These are phyloP conservation scores for Adelphocoris suturalis DNA, from an alignment of 2,888 invertebrate species.

Conservation along the genomic window DNA sequence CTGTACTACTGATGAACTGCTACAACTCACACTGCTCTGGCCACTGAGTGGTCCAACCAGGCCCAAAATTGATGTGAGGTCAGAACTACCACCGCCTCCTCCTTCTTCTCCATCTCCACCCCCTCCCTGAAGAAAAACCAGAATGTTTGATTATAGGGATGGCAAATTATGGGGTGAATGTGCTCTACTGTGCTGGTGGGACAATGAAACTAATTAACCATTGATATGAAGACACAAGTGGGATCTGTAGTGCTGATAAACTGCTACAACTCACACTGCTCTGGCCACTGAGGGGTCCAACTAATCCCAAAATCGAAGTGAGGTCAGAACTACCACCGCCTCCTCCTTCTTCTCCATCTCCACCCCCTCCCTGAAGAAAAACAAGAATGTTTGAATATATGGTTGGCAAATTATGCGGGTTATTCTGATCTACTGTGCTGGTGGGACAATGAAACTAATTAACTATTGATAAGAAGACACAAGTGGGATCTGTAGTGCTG, in stretches of 20 bases:
- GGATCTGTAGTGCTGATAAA: not conserved
- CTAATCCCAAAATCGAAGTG: conserved; percentile 44
- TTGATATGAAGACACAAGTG: too few relatives aligned
- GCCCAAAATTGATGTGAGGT: conserved; percentile 66
- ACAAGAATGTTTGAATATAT: too few relatives aligned
- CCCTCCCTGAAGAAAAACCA: conserved; percentile 62
- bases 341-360: conserved; percentile 65
- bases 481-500: too few relatives aligned
- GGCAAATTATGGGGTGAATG: not conserved
- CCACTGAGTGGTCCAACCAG: conserved; percentile 70
- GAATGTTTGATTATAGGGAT: too few relatives aligned
- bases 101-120: conserved; percentile 69
- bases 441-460: too few relatives aligned
- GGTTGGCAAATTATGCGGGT: too few relatives aligned
- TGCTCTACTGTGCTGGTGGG: not conserved
- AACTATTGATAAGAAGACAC: too few relatives aligned
- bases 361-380: conserved; percentile 71
- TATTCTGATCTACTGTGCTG: too few relatives aligned
- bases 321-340: conserved; percentile 67
- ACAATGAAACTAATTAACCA: not conserved
- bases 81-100: conserved; percentile 69
- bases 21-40: conserved; percentile 63
- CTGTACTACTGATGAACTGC: not conserved
- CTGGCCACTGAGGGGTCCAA: conserved; percentile 62
- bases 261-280: conserved; percentile 65